phyloP scores from a whole-genome alignment of 37 sponge, comb jelly and placozoan species.

The Haliclona indistincta region DNA sequence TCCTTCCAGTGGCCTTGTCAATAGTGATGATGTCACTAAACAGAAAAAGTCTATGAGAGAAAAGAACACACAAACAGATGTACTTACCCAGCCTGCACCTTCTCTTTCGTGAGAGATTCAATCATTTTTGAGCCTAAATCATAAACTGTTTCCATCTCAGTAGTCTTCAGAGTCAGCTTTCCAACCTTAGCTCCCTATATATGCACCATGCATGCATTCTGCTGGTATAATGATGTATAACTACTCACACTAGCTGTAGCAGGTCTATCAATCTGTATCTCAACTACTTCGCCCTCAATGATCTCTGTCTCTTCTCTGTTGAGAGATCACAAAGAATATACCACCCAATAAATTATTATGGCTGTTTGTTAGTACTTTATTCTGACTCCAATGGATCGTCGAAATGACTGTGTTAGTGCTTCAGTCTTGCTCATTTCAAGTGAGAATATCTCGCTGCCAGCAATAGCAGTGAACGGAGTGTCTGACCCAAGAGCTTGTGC shows the following conservation, averaged over 20 bases:
- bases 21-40: constrained; percentile 94
- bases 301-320: constrained; percentile 96
- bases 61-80: not conserved
- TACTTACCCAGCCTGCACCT: constrained; percentile 90
- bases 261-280: constrained; percentile 96
- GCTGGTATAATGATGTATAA: not conserved
- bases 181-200: constrained; percentile 90
- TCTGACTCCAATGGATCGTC: constrained; percentile 95
- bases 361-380: constrained; percentile 74
- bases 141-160: constrained; percentile 98
- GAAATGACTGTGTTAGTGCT: constrained; percentile 93
- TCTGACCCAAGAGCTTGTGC: constrained; percentile 95
- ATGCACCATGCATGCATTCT: constrained; percentile 1
- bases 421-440: constrained; percentile 98
- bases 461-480: constrained; percentile 93
- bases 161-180: constrained; percentile 96
- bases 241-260: constrained; percentile 81
- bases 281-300: constrained; percentile 98
- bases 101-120: constrained; percentile 94
- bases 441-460: constrained; percentile 95
- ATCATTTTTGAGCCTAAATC: constrained; percentile 99
- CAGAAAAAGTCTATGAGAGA: not conserved
- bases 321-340: not conserved
- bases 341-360: not conserved
- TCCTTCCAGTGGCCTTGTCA: constrained; percentile 94